Percentiles rank a stretch among this genome's conserved stretches.
Evolutionary conservation across 1,140 invertebrate genomes (phyloP).

Genomic region (Druon quercuslanigerum): DNA sequence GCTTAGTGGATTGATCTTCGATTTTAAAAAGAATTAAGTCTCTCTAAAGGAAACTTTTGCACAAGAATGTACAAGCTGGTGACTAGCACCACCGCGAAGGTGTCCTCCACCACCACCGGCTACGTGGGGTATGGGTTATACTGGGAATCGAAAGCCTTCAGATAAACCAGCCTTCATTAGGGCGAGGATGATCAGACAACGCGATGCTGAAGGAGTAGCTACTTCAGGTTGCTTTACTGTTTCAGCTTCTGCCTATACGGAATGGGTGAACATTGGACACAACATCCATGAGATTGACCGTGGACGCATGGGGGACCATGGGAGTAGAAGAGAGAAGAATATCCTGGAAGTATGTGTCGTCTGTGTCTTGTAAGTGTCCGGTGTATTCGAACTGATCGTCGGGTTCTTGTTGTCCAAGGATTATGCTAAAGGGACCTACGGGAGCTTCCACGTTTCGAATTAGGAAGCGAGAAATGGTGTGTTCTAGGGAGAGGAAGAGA

Average conservation of each 20-base stretch:
- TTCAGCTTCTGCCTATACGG: slow-evolving; percentile 57
- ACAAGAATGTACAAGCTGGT: slow-evolving; percentile 69
- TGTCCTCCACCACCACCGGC: slow-evolving; percentile 65
- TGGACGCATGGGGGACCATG: slow-evolving; percentile 31
- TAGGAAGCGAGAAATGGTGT: slow-evolving; percentile 53
- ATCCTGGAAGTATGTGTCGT: slow-evolving; percentile 15
- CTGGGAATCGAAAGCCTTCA: slow-evolving; percentile 75
- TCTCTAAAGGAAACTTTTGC: slow-evolving; percentile 61
- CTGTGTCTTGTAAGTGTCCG: slow-evolving; percentile 44
- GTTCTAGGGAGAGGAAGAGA: slow-evolving; percentile 31
- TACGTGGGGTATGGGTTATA: slow-evolving; percentile 74
- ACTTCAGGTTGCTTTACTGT: slow-evolving; percentile 57
- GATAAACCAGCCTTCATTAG: slow-evolving; percentile 77
- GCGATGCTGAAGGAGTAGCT: slow-evolving; percentile 67
- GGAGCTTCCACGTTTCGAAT: slow-evolving; percentile 64
- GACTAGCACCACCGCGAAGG: slow-evolving; percentile 73
- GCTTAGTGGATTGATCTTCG: no score
- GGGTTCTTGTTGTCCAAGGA: slow-evolving; percentile 64
- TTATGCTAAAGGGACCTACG: slow-evolving; percentile 71
- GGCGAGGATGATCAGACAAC: slow-evolving; percentile 76
- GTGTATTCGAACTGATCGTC: slow-evolving; percentile 60
- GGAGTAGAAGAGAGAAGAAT: slow-evolving; percentile 45
- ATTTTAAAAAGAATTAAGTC: no score
- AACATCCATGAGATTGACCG: slow-evolving; percentile 59
- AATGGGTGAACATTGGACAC: slow-evolving; percentile 52